Percentiles rank a stretch among this genome's conserved stretches.
Evolutionary conservation across 1,140 invertebrate genomes (phyloP).

Genomic region (Bactericera cockerelli): DNA sequence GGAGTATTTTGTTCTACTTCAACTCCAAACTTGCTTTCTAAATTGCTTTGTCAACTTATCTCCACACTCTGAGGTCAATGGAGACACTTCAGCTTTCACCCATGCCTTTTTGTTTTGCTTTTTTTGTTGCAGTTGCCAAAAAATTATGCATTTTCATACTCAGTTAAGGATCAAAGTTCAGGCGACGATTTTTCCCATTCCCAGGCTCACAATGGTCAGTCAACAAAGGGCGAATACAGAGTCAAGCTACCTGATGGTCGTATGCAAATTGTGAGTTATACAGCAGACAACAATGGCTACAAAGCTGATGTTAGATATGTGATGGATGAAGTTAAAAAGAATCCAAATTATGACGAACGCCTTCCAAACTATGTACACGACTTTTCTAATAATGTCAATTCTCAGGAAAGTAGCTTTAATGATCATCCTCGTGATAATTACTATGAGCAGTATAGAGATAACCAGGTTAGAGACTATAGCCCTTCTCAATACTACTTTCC

Average conservation of each 20-base stretch:
- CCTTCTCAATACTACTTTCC: not conserved
- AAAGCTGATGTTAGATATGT: constrained; percentile 37
- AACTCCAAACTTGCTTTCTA: too few species aligned
- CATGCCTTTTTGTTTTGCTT: not conserved
- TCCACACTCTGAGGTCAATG: not conserved
- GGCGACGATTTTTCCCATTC: constrained; percentile 40
- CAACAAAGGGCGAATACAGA: constrained; percentile 53
- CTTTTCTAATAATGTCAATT: not conserved
- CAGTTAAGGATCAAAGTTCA: constrained; percentile 34
- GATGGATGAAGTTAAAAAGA: constrained; percentile 18
- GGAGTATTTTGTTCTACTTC: too few species aligned
- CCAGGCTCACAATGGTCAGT: constrained; percentile 33
- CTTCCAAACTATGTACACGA: constrained; percentile 7
- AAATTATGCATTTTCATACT: constrained; percentile 39
- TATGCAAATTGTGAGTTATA: constrained; percentile 40
- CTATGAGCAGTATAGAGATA: not conserved
- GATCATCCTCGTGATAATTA: not conserved
- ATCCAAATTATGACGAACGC: not conserved
- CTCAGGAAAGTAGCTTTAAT: not conserved
- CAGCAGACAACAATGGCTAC: constrained; percentile 37
- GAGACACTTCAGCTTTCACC: constrained; percentile 4
- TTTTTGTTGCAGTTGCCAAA: constrained; percentile 23
- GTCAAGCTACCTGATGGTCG: constrained; percentile 57
- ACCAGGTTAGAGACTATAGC: not conserved
- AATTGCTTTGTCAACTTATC: not conserved